These are phyloP conservation scores for Thalassarche chlororhynchos DNA, from an alignment of 2,113 vertebrate genomes.

Conservation along the genomic window DNA sequence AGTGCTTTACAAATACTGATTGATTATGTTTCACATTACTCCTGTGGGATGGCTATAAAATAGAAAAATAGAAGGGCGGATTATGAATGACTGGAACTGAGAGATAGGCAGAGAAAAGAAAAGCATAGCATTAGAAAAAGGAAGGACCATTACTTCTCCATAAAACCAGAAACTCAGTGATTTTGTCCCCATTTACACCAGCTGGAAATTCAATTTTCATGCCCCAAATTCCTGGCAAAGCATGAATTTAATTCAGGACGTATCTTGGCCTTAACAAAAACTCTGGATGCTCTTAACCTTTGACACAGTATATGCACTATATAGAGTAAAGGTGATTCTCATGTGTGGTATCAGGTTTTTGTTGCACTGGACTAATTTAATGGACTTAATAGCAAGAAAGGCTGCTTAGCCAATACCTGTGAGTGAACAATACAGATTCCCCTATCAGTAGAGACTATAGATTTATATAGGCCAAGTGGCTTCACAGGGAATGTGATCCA, in stretches of 20 bases:
- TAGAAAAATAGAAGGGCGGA: slow-evolving; percentile 2
- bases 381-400: not conserved
- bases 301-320: not conserved
- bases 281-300: not conserved
- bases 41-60: slow-evolving; percentile 44
- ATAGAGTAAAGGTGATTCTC: not conserved
- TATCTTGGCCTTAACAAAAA: not conserved
- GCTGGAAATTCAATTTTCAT: not conserved
- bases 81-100: slow-evolving; percentile 32
- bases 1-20: slow-evolving; percentile 57
- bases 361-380: not conserved
- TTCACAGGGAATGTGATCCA: not conserved
- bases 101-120: not conserved
- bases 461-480: not conserved
- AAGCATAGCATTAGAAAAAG: not conserved
- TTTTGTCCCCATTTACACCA: not conserved
- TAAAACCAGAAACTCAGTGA: not conserved
- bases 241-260: not conserved
- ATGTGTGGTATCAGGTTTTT: not conserved
- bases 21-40: slow-evolving; percentile 39
- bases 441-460: not conserved
- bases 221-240: not conserved
- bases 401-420: not conserved
- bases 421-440: not conserved
- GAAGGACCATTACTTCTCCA: not conserved